These are phyloP conservation scores for Rhinopomastus cyanomelas DNA, from an alignment of 2,113 vertebrate genomes.

Conservation along the genomic window DNA sequence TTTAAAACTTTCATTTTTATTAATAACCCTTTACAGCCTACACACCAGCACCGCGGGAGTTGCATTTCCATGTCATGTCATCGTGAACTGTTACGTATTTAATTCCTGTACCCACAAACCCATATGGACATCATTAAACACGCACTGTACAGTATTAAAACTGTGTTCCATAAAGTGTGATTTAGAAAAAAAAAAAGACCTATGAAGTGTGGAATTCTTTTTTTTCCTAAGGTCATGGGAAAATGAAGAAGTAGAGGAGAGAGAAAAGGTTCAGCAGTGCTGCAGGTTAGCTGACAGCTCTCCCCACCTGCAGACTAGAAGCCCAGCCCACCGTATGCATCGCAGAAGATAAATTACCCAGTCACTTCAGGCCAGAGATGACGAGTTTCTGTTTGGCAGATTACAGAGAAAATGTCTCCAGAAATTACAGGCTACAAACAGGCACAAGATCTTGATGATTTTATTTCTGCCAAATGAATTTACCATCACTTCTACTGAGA, in stretches of 20 bases:
- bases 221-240: slow-evolving; percentile 68
- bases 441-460: not conserved
- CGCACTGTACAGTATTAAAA: slow-evolving; percentile 58
- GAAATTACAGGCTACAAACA: slow-evolving; percentile 8
- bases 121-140: slow-evolving; percentile 75
- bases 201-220: slow-evolving; percentile 39
- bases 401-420: not conserved
- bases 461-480: not conserved
- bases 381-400: slow-evolving; percentile 21
- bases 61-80: slow-evolving; percentile 75
- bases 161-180: slow-evolving; percentile 63
- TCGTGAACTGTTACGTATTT: slow-evolving; percentile 66
- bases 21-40: slow-evolving; percentile 74
- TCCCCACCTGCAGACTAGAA: not conserved
- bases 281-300: slow-evolving; percentile 5
- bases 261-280: slow-evolving; percentile 18
- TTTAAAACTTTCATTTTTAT: slow-evolving; percentile 75
- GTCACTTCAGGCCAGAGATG: slow-evolving; percentile 34
- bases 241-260: slow-evolving; percentile 56
- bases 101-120: slow-evolving; percentile 73
- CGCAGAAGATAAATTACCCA: slow-evolving; percentile 43
- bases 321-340: not conserved
- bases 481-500: not conserved
- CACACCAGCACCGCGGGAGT: slow-evolving; percentile 63
- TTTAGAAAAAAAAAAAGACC: slow-evolving; percentile 42